Conservation (phyloP, 2,113 vertebrate species). For the Eolophus roseicapilla region DNA sequence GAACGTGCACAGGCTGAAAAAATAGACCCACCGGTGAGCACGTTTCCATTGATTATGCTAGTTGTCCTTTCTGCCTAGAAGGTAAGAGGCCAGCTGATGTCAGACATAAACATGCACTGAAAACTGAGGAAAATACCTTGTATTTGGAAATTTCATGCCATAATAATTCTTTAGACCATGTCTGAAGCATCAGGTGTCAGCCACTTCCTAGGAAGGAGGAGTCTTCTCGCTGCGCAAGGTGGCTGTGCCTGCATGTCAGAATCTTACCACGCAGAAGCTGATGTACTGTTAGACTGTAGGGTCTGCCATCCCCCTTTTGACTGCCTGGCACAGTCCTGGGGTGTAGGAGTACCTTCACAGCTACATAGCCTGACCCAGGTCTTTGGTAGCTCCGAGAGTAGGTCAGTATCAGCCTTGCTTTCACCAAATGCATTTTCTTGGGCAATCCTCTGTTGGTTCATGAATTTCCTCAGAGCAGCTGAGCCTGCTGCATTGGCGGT, state of each 20-base stretch:
- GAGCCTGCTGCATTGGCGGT: background rate
- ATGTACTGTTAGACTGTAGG: background rate
- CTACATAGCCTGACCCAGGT: background rate
- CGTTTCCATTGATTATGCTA: background rate
- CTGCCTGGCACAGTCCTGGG: background rate
- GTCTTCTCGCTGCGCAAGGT: background rate
- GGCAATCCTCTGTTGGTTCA: background rate
- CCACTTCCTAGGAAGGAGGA: background rate
- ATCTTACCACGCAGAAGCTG: background rate
- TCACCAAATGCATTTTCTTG: background rate
- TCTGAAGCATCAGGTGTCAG: background rate
- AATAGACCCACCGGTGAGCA: accelerated
- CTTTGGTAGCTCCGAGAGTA: accelerated
- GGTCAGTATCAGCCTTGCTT: background rate
- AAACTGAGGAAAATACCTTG: background rate
- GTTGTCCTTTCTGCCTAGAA: background rate
- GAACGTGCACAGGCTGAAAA: background rate
- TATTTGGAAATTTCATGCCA: background rate
- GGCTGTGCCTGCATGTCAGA: background rate
- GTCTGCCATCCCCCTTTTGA: background rate
- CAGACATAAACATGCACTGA: background rate
- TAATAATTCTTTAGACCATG: background rate
- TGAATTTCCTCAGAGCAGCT: background rate
- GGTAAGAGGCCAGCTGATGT: background rate
- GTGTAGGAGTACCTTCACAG: background rate